Base-by-base conservation (phyloP, 23 tunicate genomes). In the Botrylloides violaceus region DNA sequence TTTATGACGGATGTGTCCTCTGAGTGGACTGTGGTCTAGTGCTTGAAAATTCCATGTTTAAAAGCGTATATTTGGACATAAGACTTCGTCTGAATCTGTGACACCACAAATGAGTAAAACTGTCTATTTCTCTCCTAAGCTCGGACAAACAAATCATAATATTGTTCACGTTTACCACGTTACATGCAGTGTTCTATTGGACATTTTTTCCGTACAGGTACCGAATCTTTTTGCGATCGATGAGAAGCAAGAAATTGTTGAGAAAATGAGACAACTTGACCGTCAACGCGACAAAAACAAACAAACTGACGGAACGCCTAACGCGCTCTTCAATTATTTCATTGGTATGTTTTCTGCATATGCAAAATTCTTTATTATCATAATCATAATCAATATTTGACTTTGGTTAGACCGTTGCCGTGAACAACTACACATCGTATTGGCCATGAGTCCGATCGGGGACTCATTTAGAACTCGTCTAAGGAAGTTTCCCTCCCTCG, bases 271-370 rank as follows among this genome's bases (percentile, higher is more conserved):
- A 32, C 94, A 86, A 55, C 33, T 93, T 15, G 98, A 93, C 78
- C 58, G 92, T 33, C 98, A 93, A 48, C 81, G 98, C 31, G 98
- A 93, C 59, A 93, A 93, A 49, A 29, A 81, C 18, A 78, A 78
- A 48, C 98, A 93, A 77, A 93, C 98, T 7, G 94, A 93, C 66
- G 98, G 98, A 66, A 77, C 98, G 26, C 88, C 98, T 5, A 66
- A 66, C 43, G 94, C 98, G 24, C 80, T 93, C 3, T 93, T 93
- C 78, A 85, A 66, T 24, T 65, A 80, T 34, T 93, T 93, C 66
- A 64, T 93, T 58, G 94, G 97, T 90, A 61, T 43, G 53, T 15
- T n/a, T n/a, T n/a, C n/a, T n/a, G n/a, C n/a, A n/a, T n/a, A n/a
- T n/a, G n/a, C n/a, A n/a, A n/a, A n/a, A n/a, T n/a, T n/a, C n/a